Base-by-base conservation (phyloP, 2,113 vertebrate species). In the Vulpes lagopus region DNA sequence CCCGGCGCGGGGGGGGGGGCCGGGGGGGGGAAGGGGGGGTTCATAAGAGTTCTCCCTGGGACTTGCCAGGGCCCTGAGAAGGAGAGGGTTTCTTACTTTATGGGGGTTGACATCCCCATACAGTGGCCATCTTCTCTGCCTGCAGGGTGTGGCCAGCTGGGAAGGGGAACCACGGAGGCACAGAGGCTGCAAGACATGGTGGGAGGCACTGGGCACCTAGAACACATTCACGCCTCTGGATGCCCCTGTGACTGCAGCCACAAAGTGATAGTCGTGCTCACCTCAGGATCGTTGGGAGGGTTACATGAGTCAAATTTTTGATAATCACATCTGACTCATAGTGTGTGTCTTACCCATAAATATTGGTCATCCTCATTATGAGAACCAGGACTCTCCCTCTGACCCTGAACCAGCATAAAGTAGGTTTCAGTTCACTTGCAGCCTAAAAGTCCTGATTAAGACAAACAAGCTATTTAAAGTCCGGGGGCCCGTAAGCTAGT, bases 171-270 rank as follows among this genome's bases (percentile, higher is more conserved):
- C 32, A 35, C 0, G 8, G 65, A n/a, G 67, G 17, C 16, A 19
- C 8, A 35, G 27, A 43, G 19, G 19, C 64, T 12, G 89, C 38
- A 55, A 2, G 0, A 4, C n/a, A 5, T 35, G 27, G 20, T 1
- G 2, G 23, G 55, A 3, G 14, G 12, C 0, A 1, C 32, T 22
- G 12, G 59, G 17, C 23, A 8, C 53, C 43, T 5, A 1, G 11
- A 55, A 12, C 51, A 51, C 25, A 35, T 7, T 3, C 0, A 0
- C 1, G 0, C 3, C 32, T 67, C 53, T 43, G 4, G 0, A 30
- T 8, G 23, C 8, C 74, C 51, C n/a, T 11, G 0, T 12, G 16
- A 8, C 25, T 8, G 11, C 2, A 2, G 7, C 83, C 35, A 6
- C 12, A 5, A 30, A 64, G 65, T 2, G 6, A 16, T 1, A 7